These are phyloP conservation scores for Brachionus manjavacas DNA, from an alignment of 1,140 invertebrate species.

Conservation along the genomic window DNA sequence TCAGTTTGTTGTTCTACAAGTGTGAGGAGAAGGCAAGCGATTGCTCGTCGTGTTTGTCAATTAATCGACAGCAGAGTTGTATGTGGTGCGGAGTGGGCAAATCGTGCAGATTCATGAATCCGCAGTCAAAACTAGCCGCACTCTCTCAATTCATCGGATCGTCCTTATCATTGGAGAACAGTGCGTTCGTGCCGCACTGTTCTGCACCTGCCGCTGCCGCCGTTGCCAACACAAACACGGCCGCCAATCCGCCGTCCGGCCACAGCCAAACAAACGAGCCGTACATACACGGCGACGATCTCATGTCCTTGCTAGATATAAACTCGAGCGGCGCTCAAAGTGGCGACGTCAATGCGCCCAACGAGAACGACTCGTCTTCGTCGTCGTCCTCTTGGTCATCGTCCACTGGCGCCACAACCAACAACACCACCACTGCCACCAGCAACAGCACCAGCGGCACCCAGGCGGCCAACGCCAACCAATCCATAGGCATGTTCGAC, in stretches of 20 bases:
- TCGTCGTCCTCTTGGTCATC: background rate
- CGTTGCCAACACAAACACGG: background rate
- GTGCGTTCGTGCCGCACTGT: background rate
- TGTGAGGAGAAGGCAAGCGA: background rate
- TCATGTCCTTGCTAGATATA: constrained; percentile 86
- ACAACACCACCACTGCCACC: too few relatives aligned
- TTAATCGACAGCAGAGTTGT: constrained; percentile 17
- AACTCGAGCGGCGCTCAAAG: constrained; percentile 66
- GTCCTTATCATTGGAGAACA: background rate
- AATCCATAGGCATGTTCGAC: background rate
- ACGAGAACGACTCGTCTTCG: background rate
- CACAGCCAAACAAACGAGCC: background rate
- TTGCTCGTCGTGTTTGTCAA: constrained; percentile 21
- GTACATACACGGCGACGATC: constrained; percentile 67
- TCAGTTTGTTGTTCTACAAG: constrained; percentile 22
- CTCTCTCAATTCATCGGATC: background rate
- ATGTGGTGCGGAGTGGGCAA: background rate
- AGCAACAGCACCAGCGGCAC: background rate
- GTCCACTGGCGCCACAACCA: background rate
- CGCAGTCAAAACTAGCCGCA: background rate
- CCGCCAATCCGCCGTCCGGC: background rate
- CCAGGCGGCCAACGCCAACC: background rate
- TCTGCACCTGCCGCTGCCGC: background rate
- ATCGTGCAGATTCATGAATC: constrained; percentile 22
- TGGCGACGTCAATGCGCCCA: constrained; percentile 45